Evolutionary conservation across 2,797 vertebrate species (phyloP).

Genomic region (Enteromius argenteus): DNA sequence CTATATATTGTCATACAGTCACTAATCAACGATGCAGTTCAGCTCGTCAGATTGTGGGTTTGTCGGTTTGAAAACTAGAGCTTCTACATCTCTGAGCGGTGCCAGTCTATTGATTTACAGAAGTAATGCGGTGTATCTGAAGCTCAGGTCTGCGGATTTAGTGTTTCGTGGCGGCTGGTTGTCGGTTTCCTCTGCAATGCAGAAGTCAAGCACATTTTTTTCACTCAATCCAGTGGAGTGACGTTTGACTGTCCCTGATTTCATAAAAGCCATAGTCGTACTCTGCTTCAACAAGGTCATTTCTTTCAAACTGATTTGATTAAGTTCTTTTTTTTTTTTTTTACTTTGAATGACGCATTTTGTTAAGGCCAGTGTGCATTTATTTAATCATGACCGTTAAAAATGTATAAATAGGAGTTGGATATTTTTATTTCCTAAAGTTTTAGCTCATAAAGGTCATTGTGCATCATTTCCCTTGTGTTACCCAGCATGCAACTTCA

Average conservation of each 20-base stretch:
- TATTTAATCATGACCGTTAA: not conserved
- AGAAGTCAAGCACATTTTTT: not conserved
- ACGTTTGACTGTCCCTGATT: slow-evolving; percentile 4
- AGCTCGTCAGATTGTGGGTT: not conserved
- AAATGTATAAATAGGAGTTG: not conserved
- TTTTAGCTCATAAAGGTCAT: not conserved
- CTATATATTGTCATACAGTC: not conserved
- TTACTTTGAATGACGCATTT: not conserved
- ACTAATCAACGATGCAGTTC: not conserved
- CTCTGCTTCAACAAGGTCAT: slow-evolving; percentile 44
- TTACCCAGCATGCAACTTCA: slow-evolving; percentile 9
- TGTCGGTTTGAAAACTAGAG: not conserved
- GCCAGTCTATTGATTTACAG: slow-evolving; percentile 29
- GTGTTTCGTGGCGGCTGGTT: not conserved
- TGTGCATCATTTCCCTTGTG: slow-evolving; percentile 8
- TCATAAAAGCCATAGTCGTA: slow-evolving; percentile 19
- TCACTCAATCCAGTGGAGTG: not conserved
- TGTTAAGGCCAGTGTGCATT: not conserved
- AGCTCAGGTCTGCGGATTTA: not conserved
- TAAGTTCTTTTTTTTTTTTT: not conserved
- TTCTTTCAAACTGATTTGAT: slow-evolving; percentile 15
- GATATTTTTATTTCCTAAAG: not conserved
- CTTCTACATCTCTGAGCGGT: not conserved
- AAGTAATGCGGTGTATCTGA: not conserved
- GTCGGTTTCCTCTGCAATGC: slow-evolving; percentile 18